phyloP scores from a whole-genome alignment of 2,888 invertebrate genomes.

The Sinelater perroti region DNA sequence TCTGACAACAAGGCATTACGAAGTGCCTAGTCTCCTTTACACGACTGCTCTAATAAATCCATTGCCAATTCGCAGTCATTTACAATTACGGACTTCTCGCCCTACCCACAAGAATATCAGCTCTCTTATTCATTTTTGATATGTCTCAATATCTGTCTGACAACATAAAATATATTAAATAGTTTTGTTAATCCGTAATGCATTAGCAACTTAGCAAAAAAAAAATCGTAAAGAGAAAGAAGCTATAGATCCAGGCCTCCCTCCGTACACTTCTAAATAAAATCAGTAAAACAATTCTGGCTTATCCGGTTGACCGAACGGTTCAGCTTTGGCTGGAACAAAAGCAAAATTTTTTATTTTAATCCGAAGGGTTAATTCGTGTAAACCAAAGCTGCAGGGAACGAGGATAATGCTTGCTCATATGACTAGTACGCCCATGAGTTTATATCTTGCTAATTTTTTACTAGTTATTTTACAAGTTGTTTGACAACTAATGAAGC shows the following conservation, averaged over 20 bases:
- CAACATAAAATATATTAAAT: slow-evolving; percentile 72
- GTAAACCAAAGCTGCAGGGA: slow-evolving; percentile 94
- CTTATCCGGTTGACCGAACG: slow-evolving; percentile 87
- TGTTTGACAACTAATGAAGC: too few species aligned
- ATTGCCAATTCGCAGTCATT: slow-evolving; percentile 66
- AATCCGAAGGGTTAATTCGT: slow-evolving; percentile 82
- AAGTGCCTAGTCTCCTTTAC: slow-evolving; percentile 66
- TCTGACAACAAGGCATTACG: slow-evolving; percentile 78
- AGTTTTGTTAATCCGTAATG: slow-evolving; percentile 79
- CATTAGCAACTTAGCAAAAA: slow-evolving; percentile 88
- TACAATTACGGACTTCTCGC: slow-evolving; percentile 74
- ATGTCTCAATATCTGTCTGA: slow-evolving; percentile 76
- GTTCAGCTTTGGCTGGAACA: slow-evolving; percentile 83
- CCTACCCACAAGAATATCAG: slow-evolving; percentile 81
- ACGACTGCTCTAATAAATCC: slow-evolving; percentile 56
- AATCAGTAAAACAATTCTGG: slow-evolving; percentile 93
- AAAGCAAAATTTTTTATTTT: slow-evolving; percentile 81
- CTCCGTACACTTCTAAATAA: slow-evolving; percentile 87
- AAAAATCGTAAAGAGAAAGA: slow-evolving; percentile 89
- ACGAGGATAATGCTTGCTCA: slow-evolving; percentile 86
- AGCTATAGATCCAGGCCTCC: slow-evolving; percentile 87
- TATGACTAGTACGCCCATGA: slow-evolving; percentile 75
- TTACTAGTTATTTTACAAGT: too few species aligned
- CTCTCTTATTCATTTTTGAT: slow-evolving; percentile 73
- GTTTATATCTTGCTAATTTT: too few species aligned